These are phyloP conservation scores for Morelia viridis DNA, from an alignment of 2,797 vertebrate species.

Conservation along the genomic window DNA sequence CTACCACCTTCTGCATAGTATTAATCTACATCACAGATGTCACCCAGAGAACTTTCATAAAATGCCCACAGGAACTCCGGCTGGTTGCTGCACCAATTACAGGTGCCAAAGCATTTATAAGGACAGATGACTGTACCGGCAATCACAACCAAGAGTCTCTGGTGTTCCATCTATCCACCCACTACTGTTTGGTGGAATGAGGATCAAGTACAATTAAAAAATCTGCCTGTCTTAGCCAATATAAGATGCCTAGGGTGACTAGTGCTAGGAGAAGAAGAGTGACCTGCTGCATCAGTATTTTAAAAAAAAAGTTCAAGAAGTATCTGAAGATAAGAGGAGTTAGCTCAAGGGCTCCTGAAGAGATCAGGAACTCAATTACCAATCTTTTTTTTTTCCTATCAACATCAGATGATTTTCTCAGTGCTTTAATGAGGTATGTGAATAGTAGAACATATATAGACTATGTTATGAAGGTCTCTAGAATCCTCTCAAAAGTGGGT, in stretches of 20 bases:
- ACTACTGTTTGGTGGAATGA: not conserved
- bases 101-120: not conserved
- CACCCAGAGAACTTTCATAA: constrained; percentile 1
- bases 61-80: not conserved
- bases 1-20: not conserved
- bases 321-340: not conserved
- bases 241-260: not conserved
- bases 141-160: not conserved
- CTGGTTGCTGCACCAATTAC: not conserved
- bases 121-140: not conserved
- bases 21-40: not conserved
- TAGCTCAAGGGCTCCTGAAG: not conserved
- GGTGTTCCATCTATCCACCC: not conserved
- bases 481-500: not conserved
- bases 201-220: not conserved
- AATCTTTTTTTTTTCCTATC: not conserved
- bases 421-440: not conserved
- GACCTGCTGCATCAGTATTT: not conserved
- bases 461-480: too few relatives aligned
- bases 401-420: not conserved
- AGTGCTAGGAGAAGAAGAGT: not conserved
- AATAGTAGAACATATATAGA: not conserved
- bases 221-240: not conserved
- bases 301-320: not conserved
- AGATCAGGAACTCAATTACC: not conserved